phyloP scores from a whole-genome alignment of 2,888 invertebrate genomes.

The Chrysolina oricalcia region DNA sequence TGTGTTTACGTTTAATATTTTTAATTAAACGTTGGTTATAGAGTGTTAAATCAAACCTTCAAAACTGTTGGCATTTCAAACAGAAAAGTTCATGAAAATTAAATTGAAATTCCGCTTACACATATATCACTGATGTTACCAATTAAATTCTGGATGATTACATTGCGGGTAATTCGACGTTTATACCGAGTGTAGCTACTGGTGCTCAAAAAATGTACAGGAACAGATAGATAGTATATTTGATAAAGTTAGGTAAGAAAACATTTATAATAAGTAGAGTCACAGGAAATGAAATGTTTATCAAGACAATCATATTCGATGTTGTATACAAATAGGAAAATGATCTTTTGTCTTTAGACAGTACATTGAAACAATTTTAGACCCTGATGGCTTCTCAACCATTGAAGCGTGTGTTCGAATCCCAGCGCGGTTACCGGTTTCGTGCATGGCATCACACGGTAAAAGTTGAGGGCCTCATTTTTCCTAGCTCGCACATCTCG shows the following conservation, averaged over 20 bases:
- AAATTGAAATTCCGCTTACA: neutral
- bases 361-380: too few relatives aligned
- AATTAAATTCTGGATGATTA: neutral
- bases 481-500: too few relatives aligned
- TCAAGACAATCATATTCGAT: neutral
- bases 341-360: too few relatives aligned
- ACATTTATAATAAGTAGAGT: neutral
- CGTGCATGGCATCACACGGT: too few relatives aligned
- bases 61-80: neutral
- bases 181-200: neutral
- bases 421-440: too few relatives aligned
- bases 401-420: too few relatives aligned
- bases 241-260: too few relatives aligned
- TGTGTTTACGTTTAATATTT: neutral
- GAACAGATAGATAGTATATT: too few relatives aligned
- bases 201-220: too few relatives aligned
- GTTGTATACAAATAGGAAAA: too few relatives aligned
- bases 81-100: neutral
- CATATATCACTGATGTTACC: neutral
- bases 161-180: neutral
- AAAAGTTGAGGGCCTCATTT: too few relatives aligned
- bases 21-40: conserved; percentile 15
- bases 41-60: conserved; percentile 11
- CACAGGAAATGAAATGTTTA: neutral
- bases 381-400: too few relatives aligned